Evolutionary conservation across 2,113 vertebrate genomes (phyloP).

Genomic region (Ceyx melanurus): DNA sequence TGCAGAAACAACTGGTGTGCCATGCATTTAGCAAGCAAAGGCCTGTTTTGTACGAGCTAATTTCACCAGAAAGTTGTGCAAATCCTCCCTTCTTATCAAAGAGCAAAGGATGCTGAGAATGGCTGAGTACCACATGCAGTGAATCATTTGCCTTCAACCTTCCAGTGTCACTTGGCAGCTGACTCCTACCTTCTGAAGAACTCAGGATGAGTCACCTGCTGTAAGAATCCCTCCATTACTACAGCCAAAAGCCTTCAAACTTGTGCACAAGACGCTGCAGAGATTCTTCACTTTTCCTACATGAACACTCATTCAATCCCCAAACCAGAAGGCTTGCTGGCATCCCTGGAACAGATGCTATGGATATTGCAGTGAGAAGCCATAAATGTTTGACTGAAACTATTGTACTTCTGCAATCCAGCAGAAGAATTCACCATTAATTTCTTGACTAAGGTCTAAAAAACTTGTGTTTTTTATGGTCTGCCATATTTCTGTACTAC

Average conservation of each 20-base stretch:
- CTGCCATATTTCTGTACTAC: background rate
- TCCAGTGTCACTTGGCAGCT: background rate
- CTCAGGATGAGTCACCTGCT: background rate
- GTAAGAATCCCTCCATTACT: background rate
- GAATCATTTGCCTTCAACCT: background rate
- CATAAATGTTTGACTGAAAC: background rate
- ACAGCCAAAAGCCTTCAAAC: background rate
- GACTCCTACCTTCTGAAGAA: background rate
- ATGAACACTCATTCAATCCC: background rate
- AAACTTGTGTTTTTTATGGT: background rate
- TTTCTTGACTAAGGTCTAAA: constrained; percentile 12
- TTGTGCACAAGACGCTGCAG: background rate
- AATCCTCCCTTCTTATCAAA: background rate
- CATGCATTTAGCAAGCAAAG: background rate
- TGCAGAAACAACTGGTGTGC: background rate
- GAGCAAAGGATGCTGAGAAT: background rate
- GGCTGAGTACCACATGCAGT: background rate
- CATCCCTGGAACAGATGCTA: background rate
- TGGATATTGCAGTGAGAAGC: background rate
- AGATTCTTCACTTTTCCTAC: background rate
- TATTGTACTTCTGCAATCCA: background rate
- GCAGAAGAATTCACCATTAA: background rate
- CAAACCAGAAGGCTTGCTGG: background rate
- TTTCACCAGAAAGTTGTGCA: background rate
- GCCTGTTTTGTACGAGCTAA: background rate